Conservation (phyloP, 2,888 invertebrate species). For the Dorcus parallelipipedus region DNA sequence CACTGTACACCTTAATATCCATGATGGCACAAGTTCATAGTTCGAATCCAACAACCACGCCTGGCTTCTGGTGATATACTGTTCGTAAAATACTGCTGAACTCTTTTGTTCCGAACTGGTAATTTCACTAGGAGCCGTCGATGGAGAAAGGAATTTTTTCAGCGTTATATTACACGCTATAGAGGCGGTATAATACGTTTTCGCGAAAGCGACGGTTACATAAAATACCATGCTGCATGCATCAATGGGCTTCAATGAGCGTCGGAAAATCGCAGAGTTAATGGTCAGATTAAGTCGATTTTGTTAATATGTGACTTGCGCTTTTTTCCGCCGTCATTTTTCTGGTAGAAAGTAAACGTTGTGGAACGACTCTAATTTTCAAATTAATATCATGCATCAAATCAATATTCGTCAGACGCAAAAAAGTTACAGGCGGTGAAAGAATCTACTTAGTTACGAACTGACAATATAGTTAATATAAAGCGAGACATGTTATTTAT, state of each 20-base stretch:
- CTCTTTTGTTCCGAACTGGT: constrained; percentile 1
- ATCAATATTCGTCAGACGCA: too few relatives aligned
- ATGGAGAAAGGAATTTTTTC: constrained; percentile 18
- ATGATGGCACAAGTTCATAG: neutral
- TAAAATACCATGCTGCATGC: neutral
- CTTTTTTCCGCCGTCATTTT: neutral
- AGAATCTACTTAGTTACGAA: too few relatives aligned
- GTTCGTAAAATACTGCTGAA: constrained; percentile 1
- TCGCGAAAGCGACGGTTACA: neutral
- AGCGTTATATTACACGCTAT: constrained; percentile 11
- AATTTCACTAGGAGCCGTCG: constrained; percentile 12
- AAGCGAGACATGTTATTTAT: too few relatives aligned
- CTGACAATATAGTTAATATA: too few relatives aligned
- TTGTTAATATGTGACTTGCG: neutral
- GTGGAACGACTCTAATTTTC: too few relatives aligned
- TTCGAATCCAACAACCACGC: constrained; percentile 5
- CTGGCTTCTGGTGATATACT: constrained; percentile 11
- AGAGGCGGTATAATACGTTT: constrained; percentile 5
- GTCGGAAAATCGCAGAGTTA: neutral
- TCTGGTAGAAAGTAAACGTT: too few relatives aligned
- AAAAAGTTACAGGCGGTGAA: too few relatives aligned
- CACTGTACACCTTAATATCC: neutral
- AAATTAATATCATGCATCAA: too few relatives aligned
- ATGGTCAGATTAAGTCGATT: neutral
- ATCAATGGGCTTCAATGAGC: neutral